Percentiles rank a stretch among this genome's conserved stretches.
phyloP scores from a whole-genome alignment of 2,797 vertebrate genomes.

The Channallabes apus region DNA sequence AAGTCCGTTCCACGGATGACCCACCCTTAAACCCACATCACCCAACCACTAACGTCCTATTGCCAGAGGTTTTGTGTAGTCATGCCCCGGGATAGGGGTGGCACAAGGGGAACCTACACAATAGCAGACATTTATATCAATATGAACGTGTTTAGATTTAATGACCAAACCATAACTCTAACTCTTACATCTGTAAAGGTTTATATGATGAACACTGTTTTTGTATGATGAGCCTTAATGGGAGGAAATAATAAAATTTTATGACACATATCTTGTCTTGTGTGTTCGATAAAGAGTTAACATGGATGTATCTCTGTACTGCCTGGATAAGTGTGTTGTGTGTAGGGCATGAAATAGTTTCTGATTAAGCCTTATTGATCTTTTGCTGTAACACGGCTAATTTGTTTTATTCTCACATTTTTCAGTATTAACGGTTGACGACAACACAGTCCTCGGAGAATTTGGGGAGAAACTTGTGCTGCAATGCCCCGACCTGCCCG shows the following conservation, averaged over 20 bases:
- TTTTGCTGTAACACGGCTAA: not conserved
- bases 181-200: no score
- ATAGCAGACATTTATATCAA: no score
- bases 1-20: no score
- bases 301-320: not conserved
- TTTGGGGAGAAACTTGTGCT: constrained; percentile 67
- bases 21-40: no score
- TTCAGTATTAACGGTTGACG: not conserved
- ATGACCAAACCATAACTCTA: not conserved
- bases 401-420: not conserved
- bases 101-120: no score
- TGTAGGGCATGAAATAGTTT: not conserved
- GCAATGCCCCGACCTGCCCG: constrained; percentile 66
- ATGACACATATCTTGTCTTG: not conserved
- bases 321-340: not conserved
- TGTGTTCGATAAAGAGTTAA: not conserved
- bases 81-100: no score
- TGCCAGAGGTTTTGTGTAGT: no score
- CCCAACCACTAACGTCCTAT: no score
- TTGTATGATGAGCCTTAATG: not conserved
- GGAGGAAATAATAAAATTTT: not conserved
- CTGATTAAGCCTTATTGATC: not conserved
- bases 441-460: not conserved
- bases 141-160: not conserved
- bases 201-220: no score